A percentile compares a stretch with the other conserved stretches of the same genome.
phyloP scores from a whole-genome alignment of 1,140 invertebrate species.

The Calosoma granatense region DNA sequence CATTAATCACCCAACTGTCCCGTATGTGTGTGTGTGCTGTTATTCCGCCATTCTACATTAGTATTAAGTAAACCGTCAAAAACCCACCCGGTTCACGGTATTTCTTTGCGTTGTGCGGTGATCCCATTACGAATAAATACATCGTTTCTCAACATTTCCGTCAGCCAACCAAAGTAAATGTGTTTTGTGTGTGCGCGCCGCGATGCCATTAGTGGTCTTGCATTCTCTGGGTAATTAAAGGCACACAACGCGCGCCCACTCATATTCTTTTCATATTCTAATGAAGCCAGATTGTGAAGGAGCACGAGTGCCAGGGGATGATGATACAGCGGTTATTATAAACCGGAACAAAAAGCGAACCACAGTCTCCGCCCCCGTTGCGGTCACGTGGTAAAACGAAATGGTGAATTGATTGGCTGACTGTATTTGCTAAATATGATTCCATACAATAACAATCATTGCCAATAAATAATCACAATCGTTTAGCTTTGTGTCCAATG shows the following conservation, averaged over 20 bases:
- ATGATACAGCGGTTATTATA: slow-evolving; percentile 7
- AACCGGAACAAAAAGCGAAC: too few species aligned
- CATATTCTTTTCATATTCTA: slow-evolving; percentile 27
- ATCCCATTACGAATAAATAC: not conserved
- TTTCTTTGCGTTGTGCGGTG: slow-evolving; percentile 21
- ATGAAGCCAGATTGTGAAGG: slow-evolving; percentile 15
- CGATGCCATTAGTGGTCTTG: not conserved
- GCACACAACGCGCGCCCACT: slow-evolving; percentile 13
- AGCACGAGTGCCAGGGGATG: too few species aligned
- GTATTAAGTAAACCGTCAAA: slow-evolving; percentile 9
- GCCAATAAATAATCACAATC: too few species aligned
- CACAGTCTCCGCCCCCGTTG: too few species aligned
- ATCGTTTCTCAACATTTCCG: too few species aligned
- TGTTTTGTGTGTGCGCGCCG: not conserved
- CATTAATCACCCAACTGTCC: not conserved
- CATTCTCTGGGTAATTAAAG: slow-evolving; percentile 22
- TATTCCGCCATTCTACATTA: not conserved
- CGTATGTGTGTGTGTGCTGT: too few species aligned
- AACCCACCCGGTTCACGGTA: slow-evolving; percentile 26
- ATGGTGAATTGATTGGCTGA: too few species aligned
- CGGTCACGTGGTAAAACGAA: too few species aligned
- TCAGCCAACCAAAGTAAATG: not conserved
- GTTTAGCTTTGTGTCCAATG: too few species aligned
- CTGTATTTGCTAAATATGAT: too few species aligned
- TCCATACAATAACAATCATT: too few species aligned